These are phyloP conservation scores for Drosophila lutescens DNA, from an alignment of 2,888 invertebrate species.

Conservation along the genomic window DNA sequence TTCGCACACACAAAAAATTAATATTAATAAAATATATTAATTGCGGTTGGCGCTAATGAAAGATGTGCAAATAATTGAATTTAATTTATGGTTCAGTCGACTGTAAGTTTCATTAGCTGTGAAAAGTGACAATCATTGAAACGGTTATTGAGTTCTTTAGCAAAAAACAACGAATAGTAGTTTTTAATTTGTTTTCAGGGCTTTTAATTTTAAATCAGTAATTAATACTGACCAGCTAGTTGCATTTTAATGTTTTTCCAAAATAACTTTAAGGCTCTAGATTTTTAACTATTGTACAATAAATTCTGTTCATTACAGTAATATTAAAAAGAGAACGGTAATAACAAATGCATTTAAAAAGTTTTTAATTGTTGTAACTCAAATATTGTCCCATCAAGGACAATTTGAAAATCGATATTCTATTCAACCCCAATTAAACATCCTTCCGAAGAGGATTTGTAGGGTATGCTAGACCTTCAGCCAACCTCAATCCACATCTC, in stretches of 20 bases:
- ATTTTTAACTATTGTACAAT: no score
- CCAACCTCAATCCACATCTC: slow-evolving; percentile 5
- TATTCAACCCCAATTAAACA: not conserved
- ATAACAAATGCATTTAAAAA: no score
- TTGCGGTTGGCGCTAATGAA: slow-evolving; percentile 29
- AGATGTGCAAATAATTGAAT: slow-evolving; percentile 18
- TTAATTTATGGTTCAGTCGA: slow-evolving; percentile 16
- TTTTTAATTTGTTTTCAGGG: not conserved
- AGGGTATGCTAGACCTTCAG: no score
- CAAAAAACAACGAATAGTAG: slow-evolving; percentile 11
- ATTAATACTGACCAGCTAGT: not conserved
- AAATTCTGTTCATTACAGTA: no score
- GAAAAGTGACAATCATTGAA: slow-evolving; percentile 11
- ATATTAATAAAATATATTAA: slow-evolving; percentile 47
- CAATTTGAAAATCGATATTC: not conserved
- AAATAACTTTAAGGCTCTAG: no score
- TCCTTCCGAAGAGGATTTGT: not conserved
- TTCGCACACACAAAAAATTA: slow-evolving; percentile 27
- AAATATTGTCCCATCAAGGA: no score
- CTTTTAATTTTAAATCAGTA: slow-evolving; percentile 6
- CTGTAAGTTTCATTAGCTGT: slow-evolving; percentile 26
- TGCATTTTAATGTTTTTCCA: no score
- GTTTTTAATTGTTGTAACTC: not conserved
- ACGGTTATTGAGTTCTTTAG: slow-evolving; percentile 2
- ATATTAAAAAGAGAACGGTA: no score